A percentile compares a stretch with the other conserved stretches of the same genome.
Conservation (phyloP, 1,140 invertebrate species). For the Cheumatopsyche charites region DNA sequence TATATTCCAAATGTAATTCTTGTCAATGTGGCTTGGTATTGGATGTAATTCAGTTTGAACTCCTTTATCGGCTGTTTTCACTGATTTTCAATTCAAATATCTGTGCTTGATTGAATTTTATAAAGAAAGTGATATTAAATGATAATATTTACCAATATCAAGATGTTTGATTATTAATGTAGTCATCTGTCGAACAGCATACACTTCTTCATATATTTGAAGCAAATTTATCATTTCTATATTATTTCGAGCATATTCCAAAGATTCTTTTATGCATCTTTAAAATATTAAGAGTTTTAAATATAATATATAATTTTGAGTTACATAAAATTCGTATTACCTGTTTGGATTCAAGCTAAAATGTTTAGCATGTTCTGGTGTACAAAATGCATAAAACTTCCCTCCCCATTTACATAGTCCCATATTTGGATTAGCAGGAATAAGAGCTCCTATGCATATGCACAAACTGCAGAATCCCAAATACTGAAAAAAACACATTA, state of each 20-base stretch:
- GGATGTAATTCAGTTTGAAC: constrained; percentile 77
- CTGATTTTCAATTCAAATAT: constrained; percentile 39
- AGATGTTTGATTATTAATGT: constrained; percentile 27
- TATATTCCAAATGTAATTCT: constrained; percentile 75
- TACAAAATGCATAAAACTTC: constrained; percentile 66
- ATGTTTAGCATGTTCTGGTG: constrained; percentile 59
- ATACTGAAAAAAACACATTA: constrained; percentile 59
- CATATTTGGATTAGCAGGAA: constrained; percentile 70
- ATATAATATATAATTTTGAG: constrained; percentile 5
- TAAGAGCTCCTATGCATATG: constrained; percentile 63
- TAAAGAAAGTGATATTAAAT: no score
- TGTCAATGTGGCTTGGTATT: constrained; percentile 66
- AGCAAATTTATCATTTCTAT: constrained; percentile 67
- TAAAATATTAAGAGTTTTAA: constrained; percentile 38
- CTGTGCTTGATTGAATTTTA: no score
- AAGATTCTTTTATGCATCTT: constrained; percentile 63
- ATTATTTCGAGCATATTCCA: constrained; percentile 63
- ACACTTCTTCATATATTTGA: constrained; percentile 62
- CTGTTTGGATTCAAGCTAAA: constrained; percentile 66
- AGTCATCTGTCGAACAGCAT: constrained; percentile 55
- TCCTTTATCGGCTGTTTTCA: constrained; percentile 62
- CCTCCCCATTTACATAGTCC: constrained; percentile 64
- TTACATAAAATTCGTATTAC: constrained; percentile 55
- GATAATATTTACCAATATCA: constrained; percentile 33
- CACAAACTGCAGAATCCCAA: constrained; percentile 71